Percentiles rank a stretch among this genome's conserved stretches.
Evolutionary conservation across 2,113 vertebrate species (phyloP).

Genomic region (Salvelinus namaycush): DNA sequence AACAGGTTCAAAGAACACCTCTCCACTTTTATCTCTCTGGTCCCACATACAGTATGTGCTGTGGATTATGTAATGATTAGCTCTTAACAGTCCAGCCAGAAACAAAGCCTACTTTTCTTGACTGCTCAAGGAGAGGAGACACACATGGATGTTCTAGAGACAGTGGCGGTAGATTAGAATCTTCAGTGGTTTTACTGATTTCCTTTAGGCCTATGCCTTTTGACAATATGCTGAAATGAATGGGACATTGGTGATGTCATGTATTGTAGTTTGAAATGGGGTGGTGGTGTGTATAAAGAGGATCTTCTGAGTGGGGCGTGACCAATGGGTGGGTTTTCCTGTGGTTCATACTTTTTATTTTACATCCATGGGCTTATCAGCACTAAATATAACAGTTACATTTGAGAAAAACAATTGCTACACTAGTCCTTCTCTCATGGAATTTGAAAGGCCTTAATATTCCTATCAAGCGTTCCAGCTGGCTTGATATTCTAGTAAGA

Average conservation of each 20-base stretch:
- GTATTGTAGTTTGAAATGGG: too few species aligned
- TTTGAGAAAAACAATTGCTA: too few species aligned
- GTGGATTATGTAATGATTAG: constrained; percentile 44
- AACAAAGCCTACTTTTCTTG: not conserved
- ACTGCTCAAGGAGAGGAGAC: not conserved
- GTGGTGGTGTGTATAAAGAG: too few species aligned
- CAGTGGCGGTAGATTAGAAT: not conserved
- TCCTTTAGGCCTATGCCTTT: not conserved
- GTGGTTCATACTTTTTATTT: too few species aligned
- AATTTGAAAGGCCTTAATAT: too few species aligned
- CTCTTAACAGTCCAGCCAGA: not conserved
- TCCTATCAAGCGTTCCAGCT: too few species aligned
- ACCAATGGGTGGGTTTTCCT: too few species aligned
- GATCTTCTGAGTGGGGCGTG: too few species aligned
- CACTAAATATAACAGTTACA: too few species aligned
- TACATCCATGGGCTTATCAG: too few species aligned
- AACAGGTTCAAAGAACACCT: constrained; percentile 17
- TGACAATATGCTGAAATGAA: not conserved
- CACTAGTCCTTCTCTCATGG: too few species aligned
- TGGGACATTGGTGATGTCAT: not conserved
- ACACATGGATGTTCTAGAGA: constrained; percentile 2
- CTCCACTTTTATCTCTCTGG: not conserved
- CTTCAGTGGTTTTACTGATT: not conserved
- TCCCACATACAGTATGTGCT: constrained; percentile 18
- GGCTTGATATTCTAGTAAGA: too few species aligned